Evolutionary conservation across 2,797 vertebrate species (phyloP).

Genomic region (Catostomus latipinnis): DNA sequence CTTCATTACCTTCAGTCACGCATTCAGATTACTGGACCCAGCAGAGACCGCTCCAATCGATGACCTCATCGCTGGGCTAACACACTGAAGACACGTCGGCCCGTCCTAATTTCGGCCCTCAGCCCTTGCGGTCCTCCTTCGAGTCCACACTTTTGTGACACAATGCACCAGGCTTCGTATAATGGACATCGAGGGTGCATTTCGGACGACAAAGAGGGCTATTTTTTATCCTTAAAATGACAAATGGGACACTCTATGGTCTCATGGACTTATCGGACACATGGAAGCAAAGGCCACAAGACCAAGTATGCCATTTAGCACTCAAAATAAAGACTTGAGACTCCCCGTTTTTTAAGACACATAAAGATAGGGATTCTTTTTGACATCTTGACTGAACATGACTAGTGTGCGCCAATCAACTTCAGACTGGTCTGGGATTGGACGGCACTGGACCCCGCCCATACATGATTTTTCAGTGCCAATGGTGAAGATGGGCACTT

Average conservation of each 20-base stretch:
- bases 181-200: too few species aligned
- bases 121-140: too few species aligned
- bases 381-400: conserved; percentile 12
- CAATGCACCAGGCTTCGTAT: too few species aligned
- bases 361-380: background rate
- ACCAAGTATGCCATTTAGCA: background rate
- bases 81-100: conserved; percentile 42
- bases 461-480: background rate
- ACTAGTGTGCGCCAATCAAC: background rate
- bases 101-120: too few species aligned
- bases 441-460: background rate
- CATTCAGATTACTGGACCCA: conserved; percentile 79
- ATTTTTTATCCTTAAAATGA: too few species aligned
- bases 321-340: too few species aligned
- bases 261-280: background rate
- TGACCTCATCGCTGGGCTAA: conserved; percentile 78
- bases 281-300: background rate
- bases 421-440: background rate
- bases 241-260: background rate
- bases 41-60: conserved; percentile 77
- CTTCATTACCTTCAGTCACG: conserved; percentile 79
- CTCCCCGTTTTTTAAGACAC: background rate
- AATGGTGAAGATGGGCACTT: background rate
- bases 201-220: too few species aligned
- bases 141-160: too few species aligned